These are phyloP conservation scores for Papilio glaucus DNA, from an alignment of 1,140 invertebrate species.

Conservation along the genomic window DNA sequence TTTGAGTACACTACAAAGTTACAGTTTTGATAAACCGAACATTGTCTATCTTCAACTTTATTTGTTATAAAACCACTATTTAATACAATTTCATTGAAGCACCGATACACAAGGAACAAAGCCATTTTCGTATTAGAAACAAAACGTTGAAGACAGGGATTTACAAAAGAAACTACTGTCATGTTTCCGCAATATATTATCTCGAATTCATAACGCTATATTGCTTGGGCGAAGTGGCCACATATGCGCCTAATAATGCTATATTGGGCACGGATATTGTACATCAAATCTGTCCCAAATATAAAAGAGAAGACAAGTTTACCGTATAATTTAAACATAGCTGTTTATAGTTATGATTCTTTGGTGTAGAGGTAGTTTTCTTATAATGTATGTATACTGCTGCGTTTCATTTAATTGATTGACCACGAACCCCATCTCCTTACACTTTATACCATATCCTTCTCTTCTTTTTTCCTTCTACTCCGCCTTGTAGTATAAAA, in stretches of 20 bases:
- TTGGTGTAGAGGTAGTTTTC: background rate
- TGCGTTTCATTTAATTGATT: background rate
- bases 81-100: no score
- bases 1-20: no score
- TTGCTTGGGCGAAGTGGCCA: constrained; percentile 34
- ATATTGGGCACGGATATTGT: constrained; percentile 29
- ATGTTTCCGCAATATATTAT: constrained; percentile 38
- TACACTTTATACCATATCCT: no score
- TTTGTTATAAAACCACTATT: no score
- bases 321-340: constrained; percentile 19
- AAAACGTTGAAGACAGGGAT: constrained; percentile 18
- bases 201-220: constrained; percentile 37
- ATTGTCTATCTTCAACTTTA: no score
- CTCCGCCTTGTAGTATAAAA: no score
- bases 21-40: no score
- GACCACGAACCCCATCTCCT: no score
- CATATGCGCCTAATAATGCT: constrained; percentile 33
- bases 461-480: no score
- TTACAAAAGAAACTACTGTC: constrained; percentile 33
- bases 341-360: constrained; percentile 1
- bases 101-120: background rate
- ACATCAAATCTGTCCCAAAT: constrained; percentile 14
- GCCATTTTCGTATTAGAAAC: constrained; percentile 13
- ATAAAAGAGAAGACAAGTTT: constrained; percentile 12
- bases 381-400: background rate